These are phyloP conservation scores for Girardia tigrina DNA, from an alignment of 2,888 invertebrate species.

Conservation along the genomic window DNA sequence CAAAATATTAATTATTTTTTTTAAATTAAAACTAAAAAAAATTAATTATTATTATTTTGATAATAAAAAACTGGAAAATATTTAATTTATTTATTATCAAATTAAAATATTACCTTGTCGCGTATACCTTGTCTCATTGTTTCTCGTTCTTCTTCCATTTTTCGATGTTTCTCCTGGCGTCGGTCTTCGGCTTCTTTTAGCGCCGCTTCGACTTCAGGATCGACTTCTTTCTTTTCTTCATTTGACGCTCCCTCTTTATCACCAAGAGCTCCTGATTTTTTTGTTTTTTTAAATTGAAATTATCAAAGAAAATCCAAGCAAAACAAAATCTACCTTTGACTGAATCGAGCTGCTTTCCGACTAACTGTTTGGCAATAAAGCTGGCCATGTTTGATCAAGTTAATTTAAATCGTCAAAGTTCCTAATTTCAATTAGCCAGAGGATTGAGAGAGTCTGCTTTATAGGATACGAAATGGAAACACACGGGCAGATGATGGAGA, in stretches of 20 bases:
- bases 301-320: background rate
- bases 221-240: conserved; percentile 57
- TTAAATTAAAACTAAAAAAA: too few relatives aligned
- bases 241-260: conserved; percentile 42
- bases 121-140: conserved; percentile 97
- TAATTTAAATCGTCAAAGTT: conserved; percentile 11
- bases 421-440: conserved; percentile 16
- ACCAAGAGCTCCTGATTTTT: conserved; percentile 44
- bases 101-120: conserved; percentile 67
- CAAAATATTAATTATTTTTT: too few relatives aligned
- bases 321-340: conserved; percentile 29
- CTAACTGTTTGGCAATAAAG: conserved; percentile 32
- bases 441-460: conserved; percentile 19
- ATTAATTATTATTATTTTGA: too few relatives aligned
- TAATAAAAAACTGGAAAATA: too few relatives aligned
- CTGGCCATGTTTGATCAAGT: conserved; percentile 24
- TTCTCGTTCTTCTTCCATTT: conserved; percentile 97
- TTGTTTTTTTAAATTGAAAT: background rate
- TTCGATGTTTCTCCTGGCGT: conserved; percentile 95
- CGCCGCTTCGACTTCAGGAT: conserved; percentile 90
- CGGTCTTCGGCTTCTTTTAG: conserved; percentile 92
- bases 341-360: conserved; percentile 33
- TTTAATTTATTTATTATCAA: too few relatives aligned
- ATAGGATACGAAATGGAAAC: background rate
- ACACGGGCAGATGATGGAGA: background rate